Percentiles rank a stretch among this genome's conserved stretches.
phyloP scores from a whole-genome alignment of 2,888 invertebrate species.

The Peribatodes rhomboidaria region DNA sequence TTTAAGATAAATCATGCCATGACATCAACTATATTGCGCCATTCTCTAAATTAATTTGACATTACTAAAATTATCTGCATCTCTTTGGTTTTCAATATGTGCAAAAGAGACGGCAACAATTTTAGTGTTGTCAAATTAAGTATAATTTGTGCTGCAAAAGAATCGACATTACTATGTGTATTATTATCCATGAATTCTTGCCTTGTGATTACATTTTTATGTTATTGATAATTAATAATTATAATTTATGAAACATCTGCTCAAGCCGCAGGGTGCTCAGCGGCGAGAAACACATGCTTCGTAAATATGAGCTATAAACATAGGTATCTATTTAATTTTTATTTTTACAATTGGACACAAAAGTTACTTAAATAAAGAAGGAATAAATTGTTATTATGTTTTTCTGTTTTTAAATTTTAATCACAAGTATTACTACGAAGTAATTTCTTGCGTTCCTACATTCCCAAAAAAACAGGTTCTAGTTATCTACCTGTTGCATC shows the following conservation, averaged over 20 bases:
- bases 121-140: conserved; percentile 1
- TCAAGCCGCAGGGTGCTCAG: conserved; percentile 74
- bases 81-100: too few species aligned
- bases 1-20: background rate
- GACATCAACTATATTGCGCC: too few species aligned
- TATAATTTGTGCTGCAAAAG: too few species aligned
- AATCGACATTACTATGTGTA: too few species aligned
- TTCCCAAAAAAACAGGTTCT: too few species aligned
- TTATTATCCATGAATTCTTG: too few species aligned
- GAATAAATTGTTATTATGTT: conserved; percentile 78
- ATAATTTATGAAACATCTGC: conserved; percentile 60
- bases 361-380: conserved; percentile 62
- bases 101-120: too few species aligned
- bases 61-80: conserved; percentile 17
- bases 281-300: conserved; percentile 69
- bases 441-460: too few species aligned
- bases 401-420: conserved; percentile 24
- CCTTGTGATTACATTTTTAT: background rate
- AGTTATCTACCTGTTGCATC: too few species aligned
- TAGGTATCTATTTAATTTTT: conserved; percentile 27
- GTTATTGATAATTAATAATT: conserved; percentile 18
- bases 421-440: too few species aligned
- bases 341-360: conserved; percentile 35
- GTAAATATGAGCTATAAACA: conserved; percentile 34
- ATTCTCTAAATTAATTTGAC: conserved; percentile 17